phyloP scores from a whole-genome alignment of 2,797 vertebrate species.

The Tadarida brasiliensis region DNA sequence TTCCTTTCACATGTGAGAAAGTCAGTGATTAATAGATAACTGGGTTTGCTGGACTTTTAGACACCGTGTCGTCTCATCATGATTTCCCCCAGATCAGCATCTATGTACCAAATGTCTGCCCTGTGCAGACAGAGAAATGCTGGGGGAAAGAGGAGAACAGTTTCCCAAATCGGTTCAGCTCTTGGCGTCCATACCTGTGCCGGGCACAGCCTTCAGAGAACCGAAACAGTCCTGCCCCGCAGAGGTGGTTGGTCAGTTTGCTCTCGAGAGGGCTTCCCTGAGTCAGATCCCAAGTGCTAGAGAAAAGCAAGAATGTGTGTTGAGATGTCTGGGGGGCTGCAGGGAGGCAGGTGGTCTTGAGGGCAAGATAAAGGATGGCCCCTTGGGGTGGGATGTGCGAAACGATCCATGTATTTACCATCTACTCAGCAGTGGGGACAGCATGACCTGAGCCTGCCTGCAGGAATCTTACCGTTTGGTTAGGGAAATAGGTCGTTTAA shows the following conservation, averaged over 20 bases:
- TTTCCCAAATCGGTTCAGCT: not conserved
- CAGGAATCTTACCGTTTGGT: not conserved
- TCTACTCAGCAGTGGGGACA: not conserved
- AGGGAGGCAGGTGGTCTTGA: not conserved
- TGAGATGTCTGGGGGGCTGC: not conserved
- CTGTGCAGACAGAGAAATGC: not conserved
- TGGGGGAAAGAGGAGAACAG: conserved; percentile 13
- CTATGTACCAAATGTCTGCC: conserved; percentile 30
- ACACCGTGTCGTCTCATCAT: not conserved
- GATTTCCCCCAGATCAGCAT: conserved; percentile 44
- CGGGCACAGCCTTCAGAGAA: not conserved
- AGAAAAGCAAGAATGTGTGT: fast-evolving
- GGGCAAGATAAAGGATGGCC: too few relatives aligned
- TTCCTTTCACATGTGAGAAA: not conserved
- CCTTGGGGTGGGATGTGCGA: not conserved
- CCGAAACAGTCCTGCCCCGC: fast-evolving
- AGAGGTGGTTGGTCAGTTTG: fast-evolving
- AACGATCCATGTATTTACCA: not conserved
- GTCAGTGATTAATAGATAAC: conserved; percentile 71
- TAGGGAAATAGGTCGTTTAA: not conserved
- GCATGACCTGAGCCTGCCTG: fast-evolving
- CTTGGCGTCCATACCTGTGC: not conserved
- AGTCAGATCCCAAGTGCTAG: not conserved
- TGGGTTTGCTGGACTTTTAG: conserved; percentile 55
- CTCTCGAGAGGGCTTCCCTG: not conserved